phyloP scores from a whole-genome alignment of 2,888 invertebrate genomes.

The Diadromus collaris region DNA sequence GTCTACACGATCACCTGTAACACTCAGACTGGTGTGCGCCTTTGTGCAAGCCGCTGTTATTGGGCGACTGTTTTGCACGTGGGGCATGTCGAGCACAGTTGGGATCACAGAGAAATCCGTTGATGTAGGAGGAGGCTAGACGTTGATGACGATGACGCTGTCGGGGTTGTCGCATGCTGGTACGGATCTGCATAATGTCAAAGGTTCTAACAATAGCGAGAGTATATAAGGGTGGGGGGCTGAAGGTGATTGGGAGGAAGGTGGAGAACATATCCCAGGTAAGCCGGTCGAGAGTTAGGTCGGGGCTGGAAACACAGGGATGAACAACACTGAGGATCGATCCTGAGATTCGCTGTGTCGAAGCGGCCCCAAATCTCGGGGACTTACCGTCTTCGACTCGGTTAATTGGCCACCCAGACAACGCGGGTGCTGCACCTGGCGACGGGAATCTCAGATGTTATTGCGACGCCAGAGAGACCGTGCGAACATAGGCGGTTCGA shows the following conservation, averaged over 20 bases:
- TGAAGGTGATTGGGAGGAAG: too few relatives aligned
- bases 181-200: constrained; percentile 66
- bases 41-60: too few relatives aligned
- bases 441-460: not conserved
- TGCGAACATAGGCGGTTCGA: too few relatives aligned
- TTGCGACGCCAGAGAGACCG: not conserved
- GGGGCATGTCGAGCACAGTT: not conserved
- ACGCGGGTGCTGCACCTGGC: not conserved
- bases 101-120: not conserved
- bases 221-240: constrained; percentile 4
- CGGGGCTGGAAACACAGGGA: not conserved
- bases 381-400: constrained; percentile 31
- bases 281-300: not conserved
- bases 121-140: not conserved
- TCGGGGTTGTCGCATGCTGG: constrained; percentile 22
- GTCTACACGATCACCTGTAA: not conserved
- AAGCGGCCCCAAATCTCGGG: constrained; percentile 4
- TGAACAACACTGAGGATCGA: not conserved
- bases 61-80: constrained; percentile 1
- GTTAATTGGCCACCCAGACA: constrained; percentile 19
- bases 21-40: not conserved
- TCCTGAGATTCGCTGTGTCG: not conserved
- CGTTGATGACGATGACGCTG: constrained; percentile 22
- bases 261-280: too few relatives aligned
- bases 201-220: constrained; percentile 68